These are phyloP conservation scores for Struthidea cinerea DNA, from an alignment of 2,113 vertebrate genomes.

Conservation along the genomic window DNA sequence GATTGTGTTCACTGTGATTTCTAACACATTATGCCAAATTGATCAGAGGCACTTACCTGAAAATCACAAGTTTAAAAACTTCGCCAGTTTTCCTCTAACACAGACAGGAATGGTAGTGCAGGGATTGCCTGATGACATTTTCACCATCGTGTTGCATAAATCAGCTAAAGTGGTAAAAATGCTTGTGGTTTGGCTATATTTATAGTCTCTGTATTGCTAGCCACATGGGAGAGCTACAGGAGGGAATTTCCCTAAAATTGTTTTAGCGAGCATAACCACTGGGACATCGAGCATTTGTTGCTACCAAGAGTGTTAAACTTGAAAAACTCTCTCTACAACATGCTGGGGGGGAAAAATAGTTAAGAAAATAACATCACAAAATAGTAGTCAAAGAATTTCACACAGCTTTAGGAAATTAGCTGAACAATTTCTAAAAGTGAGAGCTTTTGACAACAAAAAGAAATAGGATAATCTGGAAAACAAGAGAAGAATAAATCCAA, in stretches of 20 bases:
- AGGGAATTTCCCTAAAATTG: slow-evolving; percentile 21
- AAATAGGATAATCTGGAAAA: not conserved
- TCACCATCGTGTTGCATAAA: not conserved
- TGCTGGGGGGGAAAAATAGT: not conserved
- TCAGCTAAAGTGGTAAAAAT: slow-evolving; percentile 54
- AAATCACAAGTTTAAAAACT: not conserved
- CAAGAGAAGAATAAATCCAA: not conserved
- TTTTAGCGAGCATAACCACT: not conserved
- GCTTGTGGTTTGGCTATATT: slow-evolving; percentile 44
- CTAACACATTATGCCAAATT: not conserved
- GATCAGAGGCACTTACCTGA: not conserved
- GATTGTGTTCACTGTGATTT: not conserved
- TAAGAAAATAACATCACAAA: not conserved
- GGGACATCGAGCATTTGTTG: not conserved
- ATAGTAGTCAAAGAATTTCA: not conserved
- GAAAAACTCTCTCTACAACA: not conserved
- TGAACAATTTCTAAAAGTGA: not conserved
- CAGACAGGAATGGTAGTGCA: not conserved
- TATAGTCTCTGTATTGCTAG: not conserved
- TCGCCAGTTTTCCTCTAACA: not conserved
- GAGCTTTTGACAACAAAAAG: not conserved
- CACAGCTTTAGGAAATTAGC: not conserved
- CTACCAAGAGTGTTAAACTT: slow-evolving; percentile 15
- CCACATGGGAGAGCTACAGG: slow-evolving; percentile 17
- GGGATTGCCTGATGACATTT: slow-evolving; percentile 20